Conservation (phyloP, 2,888 invertebrate genomes). For the Dioctria linearis region DNA sequence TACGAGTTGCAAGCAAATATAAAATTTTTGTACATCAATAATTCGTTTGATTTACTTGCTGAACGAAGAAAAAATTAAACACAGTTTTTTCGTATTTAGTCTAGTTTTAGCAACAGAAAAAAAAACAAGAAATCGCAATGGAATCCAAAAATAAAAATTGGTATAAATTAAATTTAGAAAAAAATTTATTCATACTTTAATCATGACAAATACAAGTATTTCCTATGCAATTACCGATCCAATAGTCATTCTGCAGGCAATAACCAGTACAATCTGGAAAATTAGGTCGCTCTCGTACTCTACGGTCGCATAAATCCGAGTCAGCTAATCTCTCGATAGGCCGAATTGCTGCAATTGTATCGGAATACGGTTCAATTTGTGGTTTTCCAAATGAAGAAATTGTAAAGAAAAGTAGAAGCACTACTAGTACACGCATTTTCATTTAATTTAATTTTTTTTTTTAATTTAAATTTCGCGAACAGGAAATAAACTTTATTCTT, state of each 20-base stretch:
- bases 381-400: background rate
- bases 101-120: too few species aligned
- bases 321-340: background rate
- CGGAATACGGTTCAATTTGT: background rate
- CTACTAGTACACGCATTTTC: background rate
- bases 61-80: too few species aligned
- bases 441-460: too few species aligned
- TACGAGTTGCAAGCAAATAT: too few species aligned
- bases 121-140: too few species aligned
- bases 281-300: background rate
- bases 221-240: conserved; percentile 30
- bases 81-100: too few species aligned
- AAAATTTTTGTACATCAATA: too few species aligned
- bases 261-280: conserved; percentile 32
- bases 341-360: background rate
- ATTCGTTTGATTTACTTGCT: too few species aligned
- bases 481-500: too few species aligned
- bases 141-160: too few species aligned
- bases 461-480: too few species aligned
- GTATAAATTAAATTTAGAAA: too few species aligned
- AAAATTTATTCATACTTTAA: background rate
- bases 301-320: background rate
- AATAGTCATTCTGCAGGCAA: conserved; percentile 7
- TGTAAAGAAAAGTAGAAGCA: background rate
- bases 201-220: conserved; percentile 30